Base-by-base conservation (phyloP, 2,888 invertebrate genomes). In the Halictus quadricinctus region DNA sequence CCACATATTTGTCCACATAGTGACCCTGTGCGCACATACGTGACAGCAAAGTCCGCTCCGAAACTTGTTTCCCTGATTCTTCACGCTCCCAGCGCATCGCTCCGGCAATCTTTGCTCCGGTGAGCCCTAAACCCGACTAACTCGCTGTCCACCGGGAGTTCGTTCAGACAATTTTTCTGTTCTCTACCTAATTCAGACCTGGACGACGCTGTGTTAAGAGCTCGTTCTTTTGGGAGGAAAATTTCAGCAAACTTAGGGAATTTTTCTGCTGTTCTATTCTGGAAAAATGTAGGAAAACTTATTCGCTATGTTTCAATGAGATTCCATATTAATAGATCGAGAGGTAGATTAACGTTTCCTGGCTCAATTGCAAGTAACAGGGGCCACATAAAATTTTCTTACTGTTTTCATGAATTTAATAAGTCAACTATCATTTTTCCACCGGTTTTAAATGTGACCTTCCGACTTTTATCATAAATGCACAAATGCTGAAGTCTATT, bases 1-100 rank as follows among this genome's bases (percentile, higher is more conserved):
- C 29, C 29, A 77, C 81, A 80, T 83, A 80, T 87, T 87, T 83
- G 83, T 85, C 85, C 79, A 81, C 83, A 72, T 83, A 80, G 50
- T 64, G 76, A 83, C 76, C 78, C 78, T 29, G 70, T 79, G 83
- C 73, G 84, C 76, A 70, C 72, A 79, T 21, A 88, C 81, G 83
- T 80, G 85, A 79, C 83, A 21, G 72, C 66, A 80, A 58, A 79
- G 70, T 80, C 72, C 58, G 74, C 86, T 81, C 84, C 89, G 89
- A 88, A 89, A 89, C 81, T 84, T 80, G 81, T 74, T 72, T 66
- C 69, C 43, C 64, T 64, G 64, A 64, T 64, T 64, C 64, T 64
- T 64, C 64, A 58, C 58, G 58, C 58, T 58, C 58, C n/a, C n/a
- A 12, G 58, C 58, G 58, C 58, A 58, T 58, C 58, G 58, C n/a